Conservation (phyloP, 2,113 vertebrate species). For the Colaptes auratus region DNA sequence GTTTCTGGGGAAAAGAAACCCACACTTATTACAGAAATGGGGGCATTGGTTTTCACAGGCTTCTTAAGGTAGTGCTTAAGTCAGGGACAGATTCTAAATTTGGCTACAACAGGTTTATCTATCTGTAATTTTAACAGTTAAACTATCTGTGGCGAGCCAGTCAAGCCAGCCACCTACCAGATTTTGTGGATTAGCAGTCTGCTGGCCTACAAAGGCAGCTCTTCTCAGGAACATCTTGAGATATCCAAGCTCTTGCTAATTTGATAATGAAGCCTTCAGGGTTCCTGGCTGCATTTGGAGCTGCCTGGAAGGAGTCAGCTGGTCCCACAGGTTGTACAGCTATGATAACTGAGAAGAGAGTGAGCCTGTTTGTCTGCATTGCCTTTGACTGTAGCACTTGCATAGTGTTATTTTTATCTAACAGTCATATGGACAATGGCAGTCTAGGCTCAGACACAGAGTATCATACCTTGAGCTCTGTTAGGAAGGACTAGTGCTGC, state of each 20-base stretch:
- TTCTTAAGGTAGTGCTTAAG: background rate
- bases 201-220: background rate
- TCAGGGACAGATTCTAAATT: background rate
- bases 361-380: background rate
- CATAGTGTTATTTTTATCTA: background rate
- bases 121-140: background rate
- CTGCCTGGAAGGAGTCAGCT: background rate
- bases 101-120: background rate
- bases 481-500: background rate
- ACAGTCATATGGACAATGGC: fast-evolving
- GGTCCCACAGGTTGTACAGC: background rate
- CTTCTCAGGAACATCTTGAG: background rate
- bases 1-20: background rate
- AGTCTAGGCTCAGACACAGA: background rate
- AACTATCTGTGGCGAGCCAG: background rate
- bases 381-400: background rate
- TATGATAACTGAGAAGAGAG: background rate
- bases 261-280: background rate
- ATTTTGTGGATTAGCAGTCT: background rate
- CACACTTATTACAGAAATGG: background rate
- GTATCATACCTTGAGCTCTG: background rate
- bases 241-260: background rate
- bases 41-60: background rate
- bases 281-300: background rate
- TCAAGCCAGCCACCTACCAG: background rate